Base-by-base conservation (phyloP, 2,888 invertebrate species). In the Drosophila paranaensis region DNA sequence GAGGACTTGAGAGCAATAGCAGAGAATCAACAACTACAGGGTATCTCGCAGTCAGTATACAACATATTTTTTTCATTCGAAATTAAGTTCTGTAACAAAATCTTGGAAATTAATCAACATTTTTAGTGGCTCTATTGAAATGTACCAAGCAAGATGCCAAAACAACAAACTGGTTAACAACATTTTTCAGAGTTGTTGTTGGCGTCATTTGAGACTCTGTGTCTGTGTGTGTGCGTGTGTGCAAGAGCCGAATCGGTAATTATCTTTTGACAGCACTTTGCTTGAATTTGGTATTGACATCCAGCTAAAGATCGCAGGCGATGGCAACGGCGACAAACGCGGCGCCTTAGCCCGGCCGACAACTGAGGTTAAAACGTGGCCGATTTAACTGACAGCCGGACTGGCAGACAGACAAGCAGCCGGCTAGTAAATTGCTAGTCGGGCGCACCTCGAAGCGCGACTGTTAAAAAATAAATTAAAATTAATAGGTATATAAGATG, bases 351-450 rank as follows among this genome's bases (percentile, higher is more conserved):
- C 77, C 71, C 43, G 65, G 70, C 74, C 82, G 90, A 89, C 90
- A 88, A 88, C 66, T 81, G 77, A 89, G 91, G 90, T 83, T 90
- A 90, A 90, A 77, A 83, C 88, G 82, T 81, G 90, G 79, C 72
- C 88, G 89, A 89, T 91, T 89, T 87, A 81, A 77, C 79, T 83
- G 90, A 90, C 90, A 67, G 45, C 79, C 79, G 66, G 50, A 20
- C 53, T 39, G 53, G 9, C 3, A 35, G 35, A 50, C 20, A 35
- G 35, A 20, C 50, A 20, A 20, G 39, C 50, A 33, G 35, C 33
- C 50, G 20, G 35, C 75, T 27, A 53, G 43, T 61, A 58, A 60
- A 58, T 74, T 48, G 42, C 48, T 6, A 50, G 25, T 43, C 30
- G 14, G 50, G 33, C 54, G 42, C 10, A 40, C 30, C n/a, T 16